A percentile compares a stretch with the other conserved stretches of the same genome.
Evolutionary conservation across 1,140 invertebrate genomes (phyloP).

Genomic region (Drosophila biarmipes): DNA sequence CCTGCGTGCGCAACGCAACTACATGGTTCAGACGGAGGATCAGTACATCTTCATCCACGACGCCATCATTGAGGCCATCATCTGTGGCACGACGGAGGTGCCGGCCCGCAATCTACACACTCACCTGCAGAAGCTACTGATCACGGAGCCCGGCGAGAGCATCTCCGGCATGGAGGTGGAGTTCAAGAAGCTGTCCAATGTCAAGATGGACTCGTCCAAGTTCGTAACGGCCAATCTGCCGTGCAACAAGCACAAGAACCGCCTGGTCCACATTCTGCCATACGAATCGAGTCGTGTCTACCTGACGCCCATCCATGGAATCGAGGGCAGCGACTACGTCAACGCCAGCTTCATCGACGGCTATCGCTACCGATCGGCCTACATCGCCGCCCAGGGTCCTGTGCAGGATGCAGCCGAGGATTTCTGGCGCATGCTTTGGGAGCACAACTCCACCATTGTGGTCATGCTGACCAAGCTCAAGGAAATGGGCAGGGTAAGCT

Average conservation of each 20-base stretch:
- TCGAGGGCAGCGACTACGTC: slow-evolving; percentile 99
- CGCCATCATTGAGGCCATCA: slow-evolving; percentile 96
- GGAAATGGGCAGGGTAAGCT: slow-evolving; percentile 96
- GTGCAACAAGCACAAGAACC: slow-evolving; percentile 99
- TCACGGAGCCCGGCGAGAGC: slow-evolving; percentile 91
- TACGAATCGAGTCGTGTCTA: slow-evolving; percentile 98
- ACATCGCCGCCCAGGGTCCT: slow-evolving; percentile 99
- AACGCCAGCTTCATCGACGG: slow-evolving; percentile 99
- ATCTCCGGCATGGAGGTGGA: slow-evolving; percentile 99
- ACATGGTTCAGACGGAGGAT: slow-evolving; percentile 99
- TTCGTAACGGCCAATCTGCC: slow-evolving; percentile 98
- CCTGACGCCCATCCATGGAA: slow-evolving; percentile 94
- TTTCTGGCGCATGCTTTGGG: slow-evolving; percentile 99
- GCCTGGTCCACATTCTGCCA: slow-evolving; percentile 98
- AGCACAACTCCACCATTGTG: slow-evolving; percentile 99
- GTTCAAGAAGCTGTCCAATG: slow-evolving; percentile 98
- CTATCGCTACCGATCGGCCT: slow-evolving; percentile 95
- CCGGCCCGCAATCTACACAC: slow-evolving; percentile 95
- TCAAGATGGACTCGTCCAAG: slow-evolving; percentile 96
- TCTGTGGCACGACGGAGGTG: slow-evolving; percentile 97
- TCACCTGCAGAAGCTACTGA: slow-evolving; percentile 97
- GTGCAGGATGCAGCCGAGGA: slow-evolving; percentile 98
- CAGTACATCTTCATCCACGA: slow-evolving; percentile 99
- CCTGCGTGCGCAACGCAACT: slow-evolving; percentile 97
- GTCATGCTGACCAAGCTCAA: slow-evolving; percentile 99